Evolutionary conservation across 2,888 invertebrate species (phyloP).

Genomic region (Cephus rjabovi): DNA sequence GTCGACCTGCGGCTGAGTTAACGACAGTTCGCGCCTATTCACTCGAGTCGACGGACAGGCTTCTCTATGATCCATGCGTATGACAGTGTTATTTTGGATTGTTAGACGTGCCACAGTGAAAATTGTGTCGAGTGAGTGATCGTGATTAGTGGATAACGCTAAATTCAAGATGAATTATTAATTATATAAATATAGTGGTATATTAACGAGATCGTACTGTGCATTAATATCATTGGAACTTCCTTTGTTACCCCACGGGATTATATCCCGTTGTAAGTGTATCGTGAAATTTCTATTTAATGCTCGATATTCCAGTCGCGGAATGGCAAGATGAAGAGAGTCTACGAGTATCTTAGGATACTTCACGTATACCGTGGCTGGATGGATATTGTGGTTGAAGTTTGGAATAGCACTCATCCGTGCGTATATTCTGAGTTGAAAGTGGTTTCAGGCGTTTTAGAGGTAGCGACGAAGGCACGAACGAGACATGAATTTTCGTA

Average conservation of each 20-base stretch:
- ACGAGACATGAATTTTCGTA: neutral
- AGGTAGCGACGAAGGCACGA: neutral
- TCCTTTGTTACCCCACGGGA: neutral
- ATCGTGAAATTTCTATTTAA: neutral
- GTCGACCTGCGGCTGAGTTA: neutral
- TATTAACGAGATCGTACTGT: neutral
- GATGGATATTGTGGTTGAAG: neutral
- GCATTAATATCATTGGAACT: neutral
- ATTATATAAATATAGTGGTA: neutral
- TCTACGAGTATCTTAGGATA: neutral
- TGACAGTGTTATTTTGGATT: neutral
- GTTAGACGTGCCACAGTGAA: neutral
- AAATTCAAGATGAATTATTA: too few relatives aligned
- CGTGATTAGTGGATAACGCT: neutral
- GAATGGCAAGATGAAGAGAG: neutral
- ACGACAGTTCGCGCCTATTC: neutral
- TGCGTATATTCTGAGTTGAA: neutral
- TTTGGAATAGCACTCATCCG: neutral
- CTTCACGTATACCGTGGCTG: neutral
- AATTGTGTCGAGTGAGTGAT: neutral
- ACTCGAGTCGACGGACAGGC: neutral
- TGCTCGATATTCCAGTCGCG: neutral
- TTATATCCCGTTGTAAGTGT: neutral
- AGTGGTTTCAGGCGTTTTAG: neutral
- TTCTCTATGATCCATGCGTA: neutral